Percentiles rank a stretch among this genome's conserved stretches.
Conservation (phyloP, 2,888 invertebrate genomes). For the Elysia crispata region DNA sequence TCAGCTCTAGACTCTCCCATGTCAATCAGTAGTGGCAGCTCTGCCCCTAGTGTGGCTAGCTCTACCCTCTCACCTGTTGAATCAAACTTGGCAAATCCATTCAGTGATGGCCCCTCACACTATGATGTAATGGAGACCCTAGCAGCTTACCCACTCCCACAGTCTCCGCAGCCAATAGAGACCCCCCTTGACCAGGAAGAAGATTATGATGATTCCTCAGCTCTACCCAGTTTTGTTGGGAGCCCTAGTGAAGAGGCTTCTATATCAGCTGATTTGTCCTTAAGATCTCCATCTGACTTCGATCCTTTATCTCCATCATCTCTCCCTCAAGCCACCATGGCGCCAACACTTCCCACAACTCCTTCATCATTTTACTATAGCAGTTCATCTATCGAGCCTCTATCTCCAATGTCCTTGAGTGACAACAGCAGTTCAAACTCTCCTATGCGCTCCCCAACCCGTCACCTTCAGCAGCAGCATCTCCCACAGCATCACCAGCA, state of each 20-base stretch:
- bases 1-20: conserved; percentile 52
- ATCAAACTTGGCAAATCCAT: conserved; percentile 35
- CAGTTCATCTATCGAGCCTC: conserved; percentile 54
- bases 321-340: conserved; percentile 40
- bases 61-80: conserved; percentile 47
- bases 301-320: conserved; percentile 34
- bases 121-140: not conserved
- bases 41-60: conserved; percentile 47
- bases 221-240: not conserved
- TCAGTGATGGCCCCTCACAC: conserved; percentile 23
- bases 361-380: conserved; percentile 37
- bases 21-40: conserved; percentile 56
- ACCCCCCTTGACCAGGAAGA: not conserved
- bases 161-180: not conserved
- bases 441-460: conserved; percentile 43
- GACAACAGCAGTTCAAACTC: conserved; percentile 49
- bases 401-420: conserved; percentile 56
- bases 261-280: conserved; percentile 2
- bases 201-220: not conserved
- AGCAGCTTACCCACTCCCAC: conserved; percentile 13
- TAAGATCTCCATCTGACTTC: conserved; percentile 28
- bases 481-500: not conserved
- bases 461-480: not conserved
- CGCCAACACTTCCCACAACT: conserved; percentile 34
- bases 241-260: not conserved